phyloP scores from a whole-genome alignment of 2,113 vertebrate species.

The Eupsittula cactorum region DNA sequence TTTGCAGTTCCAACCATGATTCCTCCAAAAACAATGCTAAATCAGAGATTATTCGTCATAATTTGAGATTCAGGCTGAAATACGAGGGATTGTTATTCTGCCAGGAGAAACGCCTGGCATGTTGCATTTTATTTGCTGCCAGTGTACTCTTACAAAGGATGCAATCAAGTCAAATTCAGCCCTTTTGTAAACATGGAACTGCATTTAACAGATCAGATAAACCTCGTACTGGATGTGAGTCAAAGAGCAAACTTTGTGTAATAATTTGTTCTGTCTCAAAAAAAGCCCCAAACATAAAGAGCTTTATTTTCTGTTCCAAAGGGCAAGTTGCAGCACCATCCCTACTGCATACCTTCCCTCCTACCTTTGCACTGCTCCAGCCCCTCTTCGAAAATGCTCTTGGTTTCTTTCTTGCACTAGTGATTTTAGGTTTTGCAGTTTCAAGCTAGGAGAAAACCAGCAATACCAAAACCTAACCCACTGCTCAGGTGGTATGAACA shows the following conservation, averaged over 20 bases:
- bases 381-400: background rate
- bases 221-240: slow-evolving; percentile 7
- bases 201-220: slow-evolving; percentile 11
- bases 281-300: background rate
- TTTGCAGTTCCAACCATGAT: background rate
- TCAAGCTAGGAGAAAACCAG: background rate
- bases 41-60: background rate
- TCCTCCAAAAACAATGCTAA: background rate
- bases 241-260: background rate
- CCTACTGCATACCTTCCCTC: background rate
- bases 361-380: background rate
- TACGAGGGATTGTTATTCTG: background rate
- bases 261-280: slow-evolving; percentile 46
- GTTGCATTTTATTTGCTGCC: background rate
- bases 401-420: fast-evolving
- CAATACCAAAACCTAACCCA: background rate
- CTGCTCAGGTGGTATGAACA: background rate
- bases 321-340: slow-evolving; percentile 27
- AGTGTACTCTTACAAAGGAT: background rate
- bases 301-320: slow-evolving; percentile 38
- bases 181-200: background rate
- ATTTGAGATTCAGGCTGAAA: background rate
- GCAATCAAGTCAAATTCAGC: background rate
- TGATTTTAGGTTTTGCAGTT: background rate
- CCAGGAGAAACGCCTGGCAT: background rate